A percentile compares a stretch with the other conserved stretches of the same genome.
phyloP scores from a whole-genome alignment of 2,113 vertebrate species.

The Perca fluviatilis region DNA sequence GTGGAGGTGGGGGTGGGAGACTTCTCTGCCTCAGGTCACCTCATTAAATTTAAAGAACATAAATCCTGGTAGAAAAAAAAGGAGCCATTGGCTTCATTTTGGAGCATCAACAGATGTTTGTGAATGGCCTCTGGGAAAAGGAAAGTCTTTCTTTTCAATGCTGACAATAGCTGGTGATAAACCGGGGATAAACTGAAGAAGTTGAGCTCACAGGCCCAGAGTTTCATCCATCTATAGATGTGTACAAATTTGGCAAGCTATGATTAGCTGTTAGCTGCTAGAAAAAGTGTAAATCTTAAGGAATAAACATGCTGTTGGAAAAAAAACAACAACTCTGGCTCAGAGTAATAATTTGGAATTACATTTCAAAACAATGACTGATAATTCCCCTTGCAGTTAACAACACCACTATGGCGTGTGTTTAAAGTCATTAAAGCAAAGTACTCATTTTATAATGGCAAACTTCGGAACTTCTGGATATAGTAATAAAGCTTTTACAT shows the following conservation, averaged over 20 bases:
- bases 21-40: constrained; percentile 29
- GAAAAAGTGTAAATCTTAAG: neutral
- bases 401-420: neutral
- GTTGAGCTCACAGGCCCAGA: neutral
- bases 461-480: neutral
- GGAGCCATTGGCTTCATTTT: constrained; percentile 45
- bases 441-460: neutral
- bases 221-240: neutral
- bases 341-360: neutral
- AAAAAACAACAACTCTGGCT: neutral
- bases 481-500: neutral
- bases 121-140: constrained; percentile 33
- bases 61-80: constrained; percentile 56
- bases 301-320: neutral
- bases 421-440: too few species aligned
- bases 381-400: neutral
- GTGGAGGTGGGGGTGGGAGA: constrained; percentile 16
- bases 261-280: neutral
- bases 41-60: constrained; percentile 53
- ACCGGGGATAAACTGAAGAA: constrained; percentile 5
- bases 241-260: neutral
- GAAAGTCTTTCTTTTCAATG: constrained; percentile 9
- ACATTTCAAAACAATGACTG: neutral
- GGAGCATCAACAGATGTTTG: constrained; percentile 57
- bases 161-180: constrained; percentile 44